phyloP scores from a whole-genome alignment of 2,797 vertebrate genomes.

The Diceros bicornis region DNA sequence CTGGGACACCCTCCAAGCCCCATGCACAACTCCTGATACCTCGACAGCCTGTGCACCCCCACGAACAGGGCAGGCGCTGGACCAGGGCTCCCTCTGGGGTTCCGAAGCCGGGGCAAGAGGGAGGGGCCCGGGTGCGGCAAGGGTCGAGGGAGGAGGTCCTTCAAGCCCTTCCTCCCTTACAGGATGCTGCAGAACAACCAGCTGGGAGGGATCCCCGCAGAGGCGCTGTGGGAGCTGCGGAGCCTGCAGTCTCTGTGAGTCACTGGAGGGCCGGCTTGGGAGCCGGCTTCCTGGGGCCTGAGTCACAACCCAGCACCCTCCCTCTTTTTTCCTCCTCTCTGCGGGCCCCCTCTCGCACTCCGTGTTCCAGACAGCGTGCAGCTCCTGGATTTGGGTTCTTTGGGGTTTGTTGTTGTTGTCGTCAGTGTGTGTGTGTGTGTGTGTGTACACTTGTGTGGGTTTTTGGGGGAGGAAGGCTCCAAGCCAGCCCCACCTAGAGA shows the following conservation, averaged over 20 bases:
- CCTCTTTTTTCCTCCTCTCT: conserved; percentile 58
- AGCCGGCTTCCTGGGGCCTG: conserved; percentile 72
- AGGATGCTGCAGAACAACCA: conserved; percentile 99
- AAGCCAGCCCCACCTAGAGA: conserved; percentile 76
- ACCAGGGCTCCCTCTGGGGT: neutral
- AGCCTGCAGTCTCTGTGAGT: conserved; percentile 98
- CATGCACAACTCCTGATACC: fast-evolving
- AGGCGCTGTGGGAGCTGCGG: conserved; percentile 95
- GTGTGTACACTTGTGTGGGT: neutral
- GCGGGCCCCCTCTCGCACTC: conserved; percentile 75
- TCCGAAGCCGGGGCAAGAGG: neutral
- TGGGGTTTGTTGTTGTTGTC: neutral
- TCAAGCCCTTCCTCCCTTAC: conserved; percentile 75
- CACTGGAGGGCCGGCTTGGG: conserved; percentile 65
- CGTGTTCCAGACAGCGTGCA: conserved; percentile 7
- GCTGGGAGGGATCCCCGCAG: conserved; percentile 94
- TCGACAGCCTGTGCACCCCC: neutral
- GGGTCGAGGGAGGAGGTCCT: neutral
- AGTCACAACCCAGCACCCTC: conserved; percentile 42
- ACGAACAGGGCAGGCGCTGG: neutral
- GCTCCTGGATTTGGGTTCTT: neutral
- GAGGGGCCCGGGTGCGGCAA: neutral
- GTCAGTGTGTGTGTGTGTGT: neutral
- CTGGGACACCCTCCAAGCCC: neutral
- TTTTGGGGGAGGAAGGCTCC: conserved; percentile 60